Evolutionary conservation across 2,113 vertebrate species (phyloP).

Genomic region (Leucoraja erinaceus): DNA sequence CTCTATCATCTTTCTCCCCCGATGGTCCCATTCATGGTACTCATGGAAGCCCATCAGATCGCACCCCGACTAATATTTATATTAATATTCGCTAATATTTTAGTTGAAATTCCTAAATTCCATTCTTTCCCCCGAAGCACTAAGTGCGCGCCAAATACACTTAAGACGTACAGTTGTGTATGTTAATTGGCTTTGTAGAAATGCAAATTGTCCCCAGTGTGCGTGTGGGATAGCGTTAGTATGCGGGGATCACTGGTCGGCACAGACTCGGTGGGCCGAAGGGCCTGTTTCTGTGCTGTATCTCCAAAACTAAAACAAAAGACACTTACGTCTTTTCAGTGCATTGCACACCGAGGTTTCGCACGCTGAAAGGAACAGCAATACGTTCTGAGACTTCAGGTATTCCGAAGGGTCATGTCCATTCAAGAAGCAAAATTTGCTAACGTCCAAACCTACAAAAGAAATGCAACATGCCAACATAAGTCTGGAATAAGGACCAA

Average conservation of each 20-base stretch:
- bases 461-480: not conserved
- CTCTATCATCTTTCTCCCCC: too few species aligned
- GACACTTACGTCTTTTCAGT: constrained; percentile 50
- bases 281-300: too few species aligned
- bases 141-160: too few species aligned
- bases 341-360: constrained; percentile 53
- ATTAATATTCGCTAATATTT: not conserved
- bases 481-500: not conserved
- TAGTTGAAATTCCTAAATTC: not conserved
- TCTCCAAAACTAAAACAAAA: not conserved
- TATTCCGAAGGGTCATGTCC: constrained; percentile 57
- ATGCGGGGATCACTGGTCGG: too few species aligned
- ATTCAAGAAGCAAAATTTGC: constrained; percentile 65
- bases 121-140: not conserved
- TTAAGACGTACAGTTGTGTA: too few species aligned
- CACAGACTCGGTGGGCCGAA: too few species aligned
- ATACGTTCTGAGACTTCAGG: constrained; percentile 57
- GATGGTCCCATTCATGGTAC: too few species aligned
- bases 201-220: too few species aligned
- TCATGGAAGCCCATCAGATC: too few species aligned
- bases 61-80: too few species aligned
- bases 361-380: constrained; percentile 67
- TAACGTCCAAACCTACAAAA: constrained; percentile 61
- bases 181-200: too few species aligned
- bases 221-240: too few species aligned